These are phyloP conservation scores for Acropora yongei DNA, from an alignment of 64 coral and sea anemone genomes.

Conservation along the genomic window DNA sequence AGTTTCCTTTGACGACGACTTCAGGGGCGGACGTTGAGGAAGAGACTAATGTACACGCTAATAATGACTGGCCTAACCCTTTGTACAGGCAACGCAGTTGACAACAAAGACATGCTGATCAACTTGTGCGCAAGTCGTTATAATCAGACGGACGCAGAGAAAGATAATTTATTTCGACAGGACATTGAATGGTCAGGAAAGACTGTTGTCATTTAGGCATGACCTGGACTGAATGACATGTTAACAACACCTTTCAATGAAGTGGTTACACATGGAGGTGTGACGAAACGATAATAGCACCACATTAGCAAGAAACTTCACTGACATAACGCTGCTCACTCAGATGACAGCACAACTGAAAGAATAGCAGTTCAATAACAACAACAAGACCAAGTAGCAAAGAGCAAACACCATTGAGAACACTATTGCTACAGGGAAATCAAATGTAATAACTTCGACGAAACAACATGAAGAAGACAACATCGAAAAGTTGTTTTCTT, in stretches of 20 bases:
- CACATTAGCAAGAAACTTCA: background rate
- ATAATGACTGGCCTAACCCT: too few relatives aligned
- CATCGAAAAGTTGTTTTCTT: too few relatives aligned
- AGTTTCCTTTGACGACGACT: too few relatives aligned
- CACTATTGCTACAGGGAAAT: background rate
- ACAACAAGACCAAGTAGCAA: background rate
- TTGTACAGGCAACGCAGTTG: too few relatives aligned
- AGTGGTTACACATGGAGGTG: background rate
- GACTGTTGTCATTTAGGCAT: background rate
- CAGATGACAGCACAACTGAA: background rate
- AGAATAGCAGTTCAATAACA: background rate
- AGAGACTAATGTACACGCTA: too few relatives aligned
- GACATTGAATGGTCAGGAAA: background rate
- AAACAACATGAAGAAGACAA: too few relatives aligned
- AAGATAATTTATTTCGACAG: background rate
- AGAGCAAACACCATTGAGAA: background rate
- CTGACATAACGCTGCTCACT: background rate
- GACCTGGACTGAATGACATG: background rate
- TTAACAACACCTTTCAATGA: background rate
- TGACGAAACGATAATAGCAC: background rate
- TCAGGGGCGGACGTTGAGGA: too few relatives aligned
- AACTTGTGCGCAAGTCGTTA: too few relatives aligned
- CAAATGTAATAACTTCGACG: too few relatives aligned
- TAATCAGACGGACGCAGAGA: background rate
- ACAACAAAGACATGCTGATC: background rate